These are phyloP conservation scores for Parapsyche elsis DNA, from an alignment of 1,140 invertebrate genomes.

Conservation along the genomic window DNA sequence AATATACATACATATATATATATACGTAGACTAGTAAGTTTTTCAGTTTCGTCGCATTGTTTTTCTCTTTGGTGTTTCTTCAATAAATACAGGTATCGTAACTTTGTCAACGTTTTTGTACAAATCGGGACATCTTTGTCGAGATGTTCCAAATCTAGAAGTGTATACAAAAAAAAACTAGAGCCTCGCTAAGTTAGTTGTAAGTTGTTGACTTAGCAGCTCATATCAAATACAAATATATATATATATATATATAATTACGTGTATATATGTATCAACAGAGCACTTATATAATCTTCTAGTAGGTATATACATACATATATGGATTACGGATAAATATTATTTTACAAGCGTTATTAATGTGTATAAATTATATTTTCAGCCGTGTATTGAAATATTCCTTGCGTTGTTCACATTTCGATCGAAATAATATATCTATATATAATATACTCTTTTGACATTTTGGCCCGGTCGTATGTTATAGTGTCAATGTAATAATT, in stretches of 20 bases:
- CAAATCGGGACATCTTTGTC: not conserved
- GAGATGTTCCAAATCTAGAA: not conserved
- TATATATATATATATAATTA: slow-evolving; percentile 12
- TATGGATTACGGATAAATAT: not conserved
- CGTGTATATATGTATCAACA: not conserved
- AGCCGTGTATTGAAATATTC: not conserved
- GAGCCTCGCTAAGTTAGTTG: not conserved
- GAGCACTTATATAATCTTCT: too few relatives aligned
- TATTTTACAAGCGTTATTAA: too few relatives aligned
- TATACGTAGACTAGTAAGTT: not conserved
- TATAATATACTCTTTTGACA: too few relatives aligned
- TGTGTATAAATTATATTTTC: not conserved
- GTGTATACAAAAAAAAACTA: not conserved
- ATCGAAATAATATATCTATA: too few relatives aligned
- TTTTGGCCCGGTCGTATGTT: too few relatives aligned
- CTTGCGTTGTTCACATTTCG: too few relatives aligned
- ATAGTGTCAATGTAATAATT: too few relatives aligned
- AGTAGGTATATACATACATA: not conserved
- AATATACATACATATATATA: slow-evolving; percentile 1
- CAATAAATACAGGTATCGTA: not conserved
- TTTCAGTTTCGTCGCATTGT: not conserved
- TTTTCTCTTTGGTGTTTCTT: not conserved
- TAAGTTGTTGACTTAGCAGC: not conserved
- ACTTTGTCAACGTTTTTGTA: not conserved
- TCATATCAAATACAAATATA: not conserved